Base-by-base conservation (phyloP, 2,888 invertebrate genomes). In the Galerucella nymphaeae region DNA sequence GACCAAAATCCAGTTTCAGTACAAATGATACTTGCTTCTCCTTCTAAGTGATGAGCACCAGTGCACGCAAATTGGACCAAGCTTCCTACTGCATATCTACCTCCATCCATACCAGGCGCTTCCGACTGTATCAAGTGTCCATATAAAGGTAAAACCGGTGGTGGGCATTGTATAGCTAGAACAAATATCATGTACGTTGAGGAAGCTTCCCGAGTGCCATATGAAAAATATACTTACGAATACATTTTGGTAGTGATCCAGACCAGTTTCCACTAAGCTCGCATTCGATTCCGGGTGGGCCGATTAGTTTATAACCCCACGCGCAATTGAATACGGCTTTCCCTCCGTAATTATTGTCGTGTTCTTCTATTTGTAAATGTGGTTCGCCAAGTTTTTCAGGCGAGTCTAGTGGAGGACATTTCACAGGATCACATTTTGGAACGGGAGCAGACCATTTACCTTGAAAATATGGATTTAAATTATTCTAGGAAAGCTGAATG, bases 1-100 rank as follows among this genome's bases (percentile, higher is more conserved):
- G 95, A 95, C 96, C 96, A 96, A 83, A 92, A 93, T 62, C 95
- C 96, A 75, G 92, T 93, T 85, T 96, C 96, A 8, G 94, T 95
- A 87, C 96, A 96, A 61, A 95, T 94, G 79, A 94, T 93, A 75
- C 93, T 93, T 0, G 92, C 91, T 84, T 95, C 94, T 5, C 96
- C 96, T 41, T 91, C 86, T n/a, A 91, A 86, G 76, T 89, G 87
- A 84, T 93, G 92, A 23, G 91, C 90, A 63, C 91, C 91, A 77
- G 90, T 88, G 84, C 93, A 94, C 57, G 93, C 90, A 86, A 94
- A 96, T 82, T 93, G 93, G 79, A 95, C 92, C 71, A 95, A 89
- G 73, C 94, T 93, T 1, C 96, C 96, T 0, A 94, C 95, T 18
- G 93, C 91, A 82, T 94, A 92, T 77, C 91, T 89, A 58, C 91